Percentiles rank a stretch among this genome's conserved stretches.
These are phyloP conservation scores for Labia minor DNA, from an alignment of 2,888 invertebrate species.

Conservation along the genomic window DNA sequence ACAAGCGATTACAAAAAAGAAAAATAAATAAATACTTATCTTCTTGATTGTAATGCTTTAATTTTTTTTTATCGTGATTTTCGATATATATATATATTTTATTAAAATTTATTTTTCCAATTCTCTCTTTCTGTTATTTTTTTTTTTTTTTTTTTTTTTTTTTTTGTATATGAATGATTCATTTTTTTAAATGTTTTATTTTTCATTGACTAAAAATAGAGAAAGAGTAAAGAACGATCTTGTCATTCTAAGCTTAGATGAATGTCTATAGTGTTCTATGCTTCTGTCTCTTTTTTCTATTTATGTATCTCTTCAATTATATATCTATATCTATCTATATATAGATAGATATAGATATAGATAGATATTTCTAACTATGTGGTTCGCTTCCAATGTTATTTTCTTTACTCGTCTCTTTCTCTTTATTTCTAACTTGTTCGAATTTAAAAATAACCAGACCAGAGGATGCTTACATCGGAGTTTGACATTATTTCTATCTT, in stretches of 20 bases:
- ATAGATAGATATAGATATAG: background rate
- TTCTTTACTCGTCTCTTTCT: background rate
- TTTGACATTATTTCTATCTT: background rate
- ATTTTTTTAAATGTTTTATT: background rate
- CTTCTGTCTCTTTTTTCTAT: background rate
- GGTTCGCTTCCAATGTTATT: slow-evolving; percentile 3
- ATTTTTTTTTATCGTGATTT: too few relatives aligned
- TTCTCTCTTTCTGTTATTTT: too few relatives aligned
- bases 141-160: too few relatives aligned
- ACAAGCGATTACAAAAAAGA: too few relatives aligned
- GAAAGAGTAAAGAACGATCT: background rate
- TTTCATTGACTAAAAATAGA: background rate
- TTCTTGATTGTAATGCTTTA: too few relatives aligned
- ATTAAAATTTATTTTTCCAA: too few relatives aligned
- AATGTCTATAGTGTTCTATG: background rate
- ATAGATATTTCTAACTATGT: background rate
- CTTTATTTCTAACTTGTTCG: slow-evolving; percentile 7
- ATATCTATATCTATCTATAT: too few relatives aligned
- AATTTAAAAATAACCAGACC: background rate
- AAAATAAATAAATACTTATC: too few relatives aligned
- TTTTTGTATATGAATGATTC: background rate
- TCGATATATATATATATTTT: too few relatives aligned
- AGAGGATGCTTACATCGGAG: background rate
- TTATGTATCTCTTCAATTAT: background rate
- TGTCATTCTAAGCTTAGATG: background rate